phyloP scores from a whole-genome alignment of 1,140 invertebrate genomes.

The Drosophila parvula region DNA sequence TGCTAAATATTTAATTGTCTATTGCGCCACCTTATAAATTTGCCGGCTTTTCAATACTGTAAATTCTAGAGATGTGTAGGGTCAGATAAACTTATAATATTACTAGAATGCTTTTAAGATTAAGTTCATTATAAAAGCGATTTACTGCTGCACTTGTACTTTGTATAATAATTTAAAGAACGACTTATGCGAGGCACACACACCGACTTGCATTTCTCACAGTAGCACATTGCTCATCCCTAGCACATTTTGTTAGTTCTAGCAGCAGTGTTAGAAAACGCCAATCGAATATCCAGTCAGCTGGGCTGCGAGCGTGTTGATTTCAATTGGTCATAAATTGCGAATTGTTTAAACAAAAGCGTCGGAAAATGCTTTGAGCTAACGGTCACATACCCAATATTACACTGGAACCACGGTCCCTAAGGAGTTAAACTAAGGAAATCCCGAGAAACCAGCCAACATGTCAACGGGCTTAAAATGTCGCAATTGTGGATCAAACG shows the following conservation, averaged over 20 bases:
- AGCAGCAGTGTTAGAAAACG: constrained; percentile 18
- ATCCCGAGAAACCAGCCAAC: not conserved
- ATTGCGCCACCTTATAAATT: constrained; percentile 15
- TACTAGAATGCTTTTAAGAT: too few species aligned
- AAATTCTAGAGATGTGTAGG: constrained; percentile 8
- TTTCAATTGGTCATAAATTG: constrained; percentile 22
- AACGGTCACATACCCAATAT: not conserved
- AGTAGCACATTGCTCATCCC: constrained; percentile 3
- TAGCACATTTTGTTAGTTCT: not conserved
- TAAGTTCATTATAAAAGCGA: not conserved
- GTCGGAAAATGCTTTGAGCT: constrained; percentile 9
- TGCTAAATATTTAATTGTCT: not conserved
- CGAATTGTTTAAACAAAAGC: constrained; percentile 28
- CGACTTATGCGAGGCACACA: not conserved
- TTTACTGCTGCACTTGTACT: not conserved
- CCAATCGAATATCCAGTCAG: not conserved
- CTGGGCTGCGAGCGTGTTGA: constrained; percentile 35
- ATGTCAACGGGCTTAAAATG: constrained; percentile 87
- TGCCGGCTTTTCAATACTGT: not conserved
- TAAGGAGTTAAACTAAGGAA: not conserved
- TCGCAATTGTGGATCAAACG: constrained; percentile 96
- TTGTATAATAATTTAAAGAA: not conserved
- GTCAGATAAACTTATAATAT: too few species aligned
- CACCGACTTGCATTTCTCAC: not conserved
- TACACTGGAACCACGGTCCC: not conserved